A percentile compares a stretch with the other conserved stretches of the same genome.
phyloP scores from a whole-genome alignment of 2,888 invertebrate genomes.

The Volucella zonaria region DNA sequence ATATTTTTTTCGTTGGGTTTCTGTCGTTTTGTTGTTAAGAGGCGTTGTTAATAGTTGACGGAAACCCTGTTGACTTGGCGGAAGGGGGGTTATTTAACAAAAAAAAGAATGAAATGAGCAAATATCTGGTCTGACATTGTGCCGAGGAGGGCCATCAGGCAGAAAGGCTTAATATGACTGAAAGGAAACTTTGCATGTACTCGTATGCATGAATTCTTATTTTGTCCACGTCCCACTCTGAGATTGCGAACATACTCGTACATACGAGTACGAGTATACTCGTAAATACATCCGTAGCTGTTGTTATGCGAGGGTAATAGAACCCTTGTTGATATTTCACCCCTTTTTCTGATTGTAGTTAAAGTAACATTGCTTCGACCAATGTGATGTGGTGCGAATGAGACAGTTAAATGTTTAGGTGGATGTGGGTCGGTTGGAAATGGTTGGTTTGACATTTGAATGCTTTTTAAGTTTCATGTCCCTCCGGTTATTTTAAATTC shows the following conservation, averaged over 20 bases:
- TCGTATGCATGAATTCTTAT: slow-evolving; percentile 7
- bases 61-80: slow-evolving; percentile 38
- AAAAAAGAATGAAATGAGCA: slow-evolving; percentile 39
- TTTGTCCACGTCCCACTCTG: slow-evolving; percentile 1
- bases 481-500: slow-evolving; percentile 21
- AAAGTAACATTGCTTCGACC: slow-evolving; percentile 6
- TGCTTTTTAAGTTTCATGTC: slow-evolving; percentile 57
- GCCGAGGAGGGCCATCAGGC: background rate
- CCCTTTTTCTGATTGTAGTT: slow-evolving; percentile 5
- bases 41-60: slow-evolving; percentile 56
- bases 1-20: slow-evolving; percentile 24
- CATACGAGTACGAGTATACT: background rate
- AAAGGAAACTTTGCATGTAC: slow-evolving; percentile 15
- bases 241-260: slow-evolving; percentile 9
- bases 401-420: slow-evolving; percentile 58
- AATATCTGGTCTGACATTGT: slow-evolving; percentile 19
- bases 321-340: slow-evolving; percentile 43
- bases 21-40: slow-evolving; percentile 39
- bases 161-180: slow-evolving; percentile 13
- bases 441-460: slow-evolving; percentile 47
- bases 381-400: slow-evolving; percentile 65
- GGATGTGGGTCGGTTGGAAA: slow-evolving; percentile 37
- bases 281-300: background rate
- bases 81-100: background rate
- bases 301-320: slow-evolving; percentile 6